Evolutionary conservation across 2,797 vertebrate genomes (phyloP).

Genomic region (Setipinna tenuifilis): DNA sequence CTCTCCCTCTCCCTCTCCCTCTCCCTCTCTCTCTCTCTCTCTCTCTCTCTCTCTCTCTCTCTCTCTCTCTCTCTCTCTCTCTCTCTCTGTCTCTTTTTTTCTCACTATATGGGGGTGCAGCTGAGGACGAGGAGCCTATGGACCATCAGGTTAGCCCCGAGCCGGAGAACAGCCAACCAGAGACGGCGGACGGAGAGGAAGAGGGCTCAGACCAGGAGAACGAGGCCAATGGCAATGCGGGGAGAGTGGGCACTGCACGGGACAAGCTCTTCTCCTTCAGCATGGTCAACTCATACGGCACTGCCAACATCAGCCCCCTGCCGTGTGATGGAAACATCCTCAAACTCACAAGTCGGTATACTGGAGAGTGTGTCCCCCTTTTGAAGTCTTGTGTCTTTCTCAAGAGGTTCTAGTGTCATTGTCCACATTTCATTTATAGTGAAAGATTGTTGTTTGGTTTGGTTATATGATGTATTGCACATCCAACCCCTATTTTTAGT

Average conservation of each 20-base stretch:
- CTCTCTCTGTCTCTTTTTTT: neutral
- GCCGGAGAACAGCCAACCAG: slow-evolving; percentile 79
- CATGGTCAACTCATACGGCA: slow-evolving; percentile 93
- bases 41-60: too few species aligned
- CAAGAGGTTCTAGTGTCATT: neutral
- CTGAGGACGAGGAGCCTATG: slow-evolving; percentile 93
- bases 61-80: too few species aligned
- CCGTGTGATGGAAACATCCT: slow-evolving; percentile 87
- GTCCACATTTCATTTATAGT: too few species aligned
- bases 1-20: too few species aligned
- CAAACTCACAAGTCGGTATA: slow-evolving; percentile 86
- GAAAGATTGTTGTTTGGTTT: too few species aligned
- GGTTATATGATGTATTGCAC: too few species aligned
- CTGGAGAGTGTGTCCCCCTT: neutral
- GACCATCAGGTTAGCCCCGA: slow-evolving; percentile 90
- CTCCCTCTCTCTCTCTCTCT: too few species aligned
- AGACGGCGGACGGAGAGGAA: slow-evolving; percentile 74
- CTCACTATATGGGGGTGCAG: slow-evolving; percentile 37
- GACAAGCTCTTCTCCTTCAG: slow-evolving; percentile 89
- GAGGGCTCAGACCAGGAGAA: slow-evolving; percentile 76
- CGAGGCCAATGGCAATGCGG: slow-evolving; percentile 60
- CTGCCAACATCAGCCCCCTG: slow-evolving; percentile 90
- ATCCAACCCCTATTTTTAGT: too few species aligned
- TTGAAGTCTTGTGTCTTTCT: neutral
- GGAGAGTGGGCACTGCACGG: slow-evolving; percentile 62